A percentile compares a stretch with the other conserved stretches of the same genome.
Conservation (phyloP, 2,888 invertebrate genomes). For the Melieria omissa region DNA sequence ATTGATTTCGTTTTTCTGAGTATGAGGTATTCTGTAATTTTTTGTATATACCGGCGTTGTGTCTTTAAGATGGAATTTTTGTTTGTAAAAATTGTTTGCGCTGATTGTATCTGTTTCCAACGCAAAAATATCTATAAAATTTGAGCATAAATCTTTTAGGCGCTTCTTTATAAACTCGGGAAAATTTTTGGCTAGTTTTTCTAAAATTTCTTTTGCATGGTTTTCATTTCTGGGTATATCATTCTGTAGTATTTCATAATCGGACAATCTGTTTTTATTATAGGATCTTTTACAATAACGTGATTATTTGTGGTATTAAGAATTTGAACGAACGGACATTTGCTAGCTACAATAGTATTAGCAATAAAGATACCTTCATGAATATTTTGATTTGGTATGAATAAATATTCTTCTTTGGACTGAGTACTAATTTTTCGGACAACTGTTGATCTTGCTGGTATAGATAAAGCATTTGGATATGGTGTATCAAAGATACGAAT, state of each 20-base stretch:
- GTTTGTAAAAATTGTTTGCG: too few relatives aligned
- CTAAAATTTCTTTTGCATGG: too few relatives aligned
- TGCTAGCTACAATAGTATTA: background rate
- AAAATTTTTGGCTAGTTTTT: too few relatives aligned
- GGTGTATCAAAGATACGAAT: background rate
- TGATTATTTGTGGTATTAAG: background rate
- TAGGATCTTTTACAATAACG: too few relatives aligned
- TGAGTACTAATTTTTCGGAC: background rate
- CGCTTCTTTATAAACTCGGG: too few relatives aligned
- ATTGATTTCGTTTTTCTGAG: too few relatives aligned
- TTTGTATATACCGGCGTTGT: too few relatives aligned
- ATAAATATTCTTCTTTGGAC: conserved; percentile 3
- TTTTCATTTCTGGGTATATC: too few relatives aligned
- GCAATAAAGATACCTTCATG: background rate
- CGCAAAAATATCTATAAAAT: conserved; percentile 1
- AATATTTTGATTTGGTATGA: background rate
- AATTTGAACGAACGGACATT: background rate
- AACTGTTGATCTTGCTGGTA: background rate
- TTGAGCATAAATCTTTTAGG: background rate
- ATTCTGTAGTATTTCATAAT: too few relatives aligned
- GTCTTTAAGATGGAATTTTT: too few relatives aligned
- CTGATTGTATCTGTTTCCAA: background rate
- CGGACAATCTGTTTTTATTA: too few relatives aligned
- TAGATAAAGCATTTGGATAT: background rate
- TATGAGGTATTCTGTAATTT: too few relatives aligned